Evolutionary conservation across 1,140 invertebrate species (phyloP), one percentile per base, ranked within the genome.

Genomic region (Caerostris darwini): DNA sequence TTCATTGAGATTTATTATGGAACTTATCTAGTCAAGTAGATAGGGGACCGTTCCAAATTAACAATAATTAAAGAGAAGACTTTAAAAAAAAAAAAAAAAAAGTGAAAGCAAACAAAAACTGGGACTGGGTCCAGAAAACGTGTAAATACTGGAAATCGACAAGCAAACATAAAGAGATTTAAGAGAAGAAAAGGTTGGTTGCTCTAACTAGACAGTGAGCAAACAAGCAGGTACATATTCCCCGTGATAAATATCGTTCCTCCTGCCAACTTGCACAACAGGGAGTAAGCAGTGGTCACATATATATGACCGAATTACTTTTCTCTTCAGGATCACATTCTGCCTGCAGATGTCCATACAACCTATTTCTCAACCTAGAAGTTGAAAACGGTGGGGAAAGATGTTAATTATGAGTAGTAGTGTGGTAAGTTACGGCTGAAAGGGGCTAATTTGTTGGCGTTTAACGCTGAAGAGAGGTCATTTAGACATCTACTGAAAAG

Each of bases 151-250:
- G 81, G 53, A 19, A 83, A 83, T 56, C 53, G 81, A 6, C n/a
- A 54, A 77, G 54, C 54, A 83, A 83, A 56, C 82, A 57, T 10
- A 53, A 57, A 19, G 53, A 83, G 54, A 83, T 83, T 83, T 83
- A 83, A 3, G 7, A 56, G n/a, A 17, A 57, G 14, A n/a, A 56
- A 83, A 58, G 34, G 34, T 34, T 17, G 54, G 54, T 7, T 83
- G 53, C 53, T 19, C 19, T 3, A 8, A 34, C 81, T 83, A 83
- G 14, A 19, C 82, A 56, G 14, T 57, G 19, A 83, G 82, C 82
- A 58, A 83, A 83, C 81, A 83, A 77, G 34, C 71, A 77, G 71
- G 71, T 77, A 77, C 71, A 50, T 50, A 58, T 83, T 83, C 82
- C 82, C n/a, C 6, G n/a, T 19, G 82, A 83, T 77, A 83, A 57